A percentile compares a stretch with the other conserved stretches of the same genome.
phyloP scores from a whole-genome alignment of 2,888 invertebrate species.

The Diaperis boleti region DNA sequence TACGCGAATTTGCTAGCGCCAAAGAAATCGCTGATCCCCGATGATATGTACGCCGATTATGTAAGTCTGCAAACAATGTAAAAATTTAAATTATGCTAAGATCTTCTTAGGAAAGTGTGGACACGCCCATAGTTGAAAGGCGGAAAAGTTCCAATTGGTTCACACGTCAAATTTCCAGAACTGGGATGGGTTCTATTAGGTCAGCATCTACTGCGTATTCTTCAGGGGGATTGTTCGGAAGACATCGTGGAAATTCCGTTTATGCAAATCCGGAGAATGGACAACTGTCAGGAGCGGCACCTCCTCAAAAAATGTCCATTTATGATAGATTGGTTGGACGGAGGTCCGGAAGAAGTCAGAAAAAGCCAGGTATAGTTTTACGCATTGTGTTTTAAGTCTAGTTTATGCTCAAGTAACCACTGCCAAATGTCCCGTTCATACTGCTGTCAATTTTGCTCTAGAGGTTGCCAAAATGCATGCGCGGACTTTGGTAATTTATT shows the following conservation, averaged over 20 bases:
- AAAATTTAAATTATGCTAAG: constrained; percentile 1
- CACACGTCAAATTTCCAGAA: constrained; percentile 85
- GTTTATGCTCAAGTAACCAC: background rate
- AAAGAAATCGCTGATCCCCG: constrained; percentile 75
- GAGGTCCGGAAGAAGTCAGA: constrained; percentile 79
- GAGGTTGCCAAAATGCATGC: too few relatives aligned
- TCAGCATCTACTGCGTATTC: constrained; percentile 90
- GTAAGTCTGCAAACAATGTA: constrained; percentile 71
- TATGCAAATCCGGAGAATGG: constrained; percentile 70
- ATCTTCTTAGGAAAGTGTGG: constrained; percentile 83
- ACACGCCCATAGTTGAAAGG: constrained; percentile 87
- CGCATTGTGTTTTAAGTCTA: too few relatives aligned
- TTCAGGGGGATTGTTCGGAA: constrained; percentile 80
- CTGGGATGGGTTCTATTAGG: constrained; percentile 86
- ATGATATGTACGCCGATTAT: constrained; percentile 91
- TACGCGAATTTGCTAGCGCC: constrained; percentile 83
- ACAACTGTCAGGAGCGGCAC: constrained; percentile 69
- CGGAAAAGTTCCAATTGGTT: constrained; percentile 85
- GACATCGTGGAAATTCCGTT: constrained; percentile 84
- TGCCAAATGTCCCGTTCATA: too few relatives aligned
- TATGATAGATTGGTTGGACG: constrained; percentile 87
- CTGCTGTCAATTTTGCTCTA: too few relatives aligned
- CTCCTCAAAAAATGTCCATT: constrained; percentile 79
- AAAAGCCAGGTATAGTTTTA: constrained; percentile 74
- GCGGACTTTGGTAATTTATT: too few relatives aligned